phyloP scores from a whole-genome alignment of 2,797 vertebrate genomes.

The Corythornis leucogaster region DNA sequence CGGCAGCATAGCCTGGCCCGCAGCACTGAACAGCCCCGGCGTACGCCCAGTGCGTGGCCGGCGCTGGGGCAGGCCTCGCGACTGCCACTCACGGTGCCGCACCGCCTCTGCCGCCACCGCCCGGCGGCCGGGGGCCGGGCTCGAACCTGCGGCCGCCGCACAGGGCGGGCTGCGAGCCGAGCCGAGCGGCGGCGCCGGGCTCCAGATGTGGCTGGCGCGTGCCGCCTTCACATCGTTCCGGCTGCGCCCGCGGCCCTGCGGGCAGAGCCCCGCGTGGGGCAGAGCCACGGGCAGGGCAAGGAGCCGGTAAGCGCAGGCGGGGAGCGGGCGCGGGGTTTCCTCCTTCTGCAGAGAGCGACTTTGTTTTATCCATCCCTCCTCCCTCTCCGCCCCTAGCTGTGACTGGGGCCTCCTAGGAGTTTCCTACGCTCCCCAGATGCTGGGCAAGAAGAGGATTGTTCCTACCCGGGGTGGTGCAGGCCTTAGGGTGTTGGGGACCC shows the following conservation, averaged over 20 bases:
- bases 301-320: not conserved
- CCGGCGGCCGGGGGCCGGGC: not conserved
- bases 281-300: not conserved
- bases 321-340: not conserved
- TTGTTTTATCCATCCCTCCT: not conserved
- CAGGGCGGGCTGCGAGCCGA: not conserved
- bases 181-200: not conserved
- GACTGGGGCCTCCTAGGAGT: not conserved
- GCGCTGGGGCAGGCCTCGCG: not conserved
- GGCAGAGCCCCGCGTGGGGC: not conserved
- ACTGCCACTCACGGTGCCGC: conserved; percentile 24
- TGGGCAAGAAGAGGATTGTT: not conserved
- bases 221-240: not conserved
- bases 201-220: not conserved
- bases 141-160: not conserved
- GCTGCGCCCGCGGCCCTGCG: not conserved
- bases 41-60: not conserved
- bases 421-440: not conserved
- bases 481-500: not conserved
- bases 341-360: not conserved
- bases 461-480: no score
- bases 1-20: rapidly evolving
- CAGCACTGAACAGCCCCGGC: no score
- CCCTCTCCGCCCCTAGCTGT: not conserved
- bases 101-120: not conserved